phyloP scores from a whole-genome alignment of 1,140 invertebrate genomes.

The Metaphire vulgaris region DNA sequence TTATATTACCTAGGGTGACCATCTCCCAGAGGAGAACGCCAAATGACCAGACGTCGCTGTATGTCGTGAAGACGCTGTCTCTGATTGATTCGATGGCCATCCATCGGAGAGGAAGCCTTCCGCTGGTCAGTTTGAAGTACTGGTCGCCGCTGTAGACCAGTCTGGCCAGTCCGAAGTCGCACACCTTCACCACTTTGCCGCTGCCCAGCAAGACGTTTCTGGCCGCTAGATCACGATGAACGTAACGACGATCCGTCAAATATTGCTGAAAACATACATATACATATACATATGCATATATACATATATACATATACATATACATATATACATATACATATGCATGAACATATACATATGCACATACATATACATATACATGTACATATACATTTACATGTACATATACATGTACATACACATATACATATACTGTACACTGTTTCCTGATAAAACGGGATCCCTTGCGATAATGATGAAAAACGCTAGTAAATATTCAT shows the following conservation, averaged over 20 bases:
- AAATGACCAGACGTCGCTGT: slow-evolving; percentile 87
- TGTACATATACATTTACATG: too few relatives aligned
- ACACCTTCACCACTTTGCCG: slow-evolving; percentile 82
- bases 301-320: too few relatives aligned
- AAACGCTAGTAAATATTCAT: too few relatives aligned
- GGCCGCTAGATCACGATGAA: slow-evolving; percentile 91
- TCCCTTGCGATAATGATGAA: too few relatives aligned
- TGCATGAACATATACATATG: too few relatives aligned
- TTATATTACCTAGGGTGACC: slow-evolving; percentile 81
- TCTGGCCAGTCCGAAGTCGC: slow-evolving; percentile 19
- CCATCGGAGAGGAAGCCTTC: slow-evolving; percentile 74
- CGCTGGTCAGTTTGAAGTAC: slow-evolving; percentile 52
- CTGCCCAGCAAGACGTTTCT: slow-evolving; percentile 93
- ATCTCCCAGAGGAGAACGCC: slow-evolving; percentile 90
- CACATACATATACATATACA: too few relatives aligned
- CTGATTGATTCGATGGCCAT: slow-evolving; percentile 86
- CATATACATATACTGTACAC: too few relatives aligned
- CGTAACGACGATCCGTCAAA: slow-evolving; percentile 85
- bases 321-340: too few relatives aligned
- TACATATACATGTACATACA: too few relatives aligned
- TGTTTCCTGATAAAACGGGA: too few relatives aligned
- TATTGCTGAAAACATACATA: slow-evolving; percentile 76
- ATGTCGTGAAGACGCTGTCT: slow-evolving; percentile 79
- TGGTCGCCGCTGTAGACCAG: slow-evolving; percentile 37
- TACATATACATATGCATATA: too few relatives aligned